A percentile compares a stretch with the other conserved stretches of the same genome.
Conservation (phyloP, 2,113 vertebrate genomes). For the Chaetops frenatus region DNA sequence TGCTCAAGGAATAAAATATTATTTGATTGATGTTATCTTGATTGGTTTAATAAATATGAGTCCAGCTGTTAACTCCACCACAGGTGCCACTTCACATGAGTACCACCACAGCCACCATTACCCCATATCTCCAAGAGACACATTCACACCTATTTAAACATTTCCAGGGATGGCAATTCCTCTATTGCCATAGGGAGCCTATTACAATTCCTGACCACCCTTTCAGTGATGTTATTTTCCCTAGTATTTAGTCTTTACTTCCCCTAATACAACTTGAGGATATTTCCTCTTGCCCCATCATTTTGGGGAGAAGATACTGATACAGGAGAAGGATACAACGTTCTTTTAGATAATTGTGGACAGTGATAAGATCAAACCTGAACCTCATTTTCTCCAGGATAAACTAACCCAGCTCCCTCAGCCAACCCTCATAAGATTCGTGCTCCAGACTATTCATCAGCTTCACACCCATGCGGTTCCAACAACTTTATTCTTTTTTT, state of each 20-base stretch:
- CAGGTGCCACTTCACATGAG: background rate
- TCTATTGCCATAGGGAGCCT: background rate
- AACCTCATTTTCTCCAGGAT: background rate
- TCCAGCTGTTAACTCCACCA: background rate
- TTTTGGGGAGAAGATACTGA: background rate
- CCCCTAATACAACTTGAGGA: background rate
- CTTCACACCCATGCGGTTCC: background rate
- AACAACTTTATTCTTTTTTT: background rate
- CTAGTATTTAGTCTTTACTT: background rate
- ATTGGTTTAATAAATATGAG: background rate
- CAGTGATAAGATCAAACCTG: background rate
- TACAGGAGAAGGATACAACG: background rate
- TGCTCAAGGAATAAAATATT: background rate
- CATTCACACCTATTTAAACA: background rate
- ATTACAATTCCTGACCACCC: background rate
- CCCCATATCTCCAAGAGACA: no score
- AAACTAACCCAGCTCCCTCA: background rate
- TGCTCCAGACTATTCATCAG: background rate
- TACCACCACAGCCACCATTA: background rate
- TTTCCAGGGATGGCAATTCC: background rate
- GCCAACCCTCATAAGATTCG: background rate
- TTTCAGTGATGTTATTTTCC: background rate
- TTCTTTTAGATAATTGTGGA: background rate
- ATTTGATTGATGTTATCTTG: background rate
- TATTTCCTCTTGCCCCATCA: background rate